Percentiles rank a stretch among this genome's conserved stretches.
These are phyloP conservation scores for Scaptomyza cyrtandrae DNA, from an alignment of 2,888 invertebrate genomes.

Conservation along the genomic window DNA sequence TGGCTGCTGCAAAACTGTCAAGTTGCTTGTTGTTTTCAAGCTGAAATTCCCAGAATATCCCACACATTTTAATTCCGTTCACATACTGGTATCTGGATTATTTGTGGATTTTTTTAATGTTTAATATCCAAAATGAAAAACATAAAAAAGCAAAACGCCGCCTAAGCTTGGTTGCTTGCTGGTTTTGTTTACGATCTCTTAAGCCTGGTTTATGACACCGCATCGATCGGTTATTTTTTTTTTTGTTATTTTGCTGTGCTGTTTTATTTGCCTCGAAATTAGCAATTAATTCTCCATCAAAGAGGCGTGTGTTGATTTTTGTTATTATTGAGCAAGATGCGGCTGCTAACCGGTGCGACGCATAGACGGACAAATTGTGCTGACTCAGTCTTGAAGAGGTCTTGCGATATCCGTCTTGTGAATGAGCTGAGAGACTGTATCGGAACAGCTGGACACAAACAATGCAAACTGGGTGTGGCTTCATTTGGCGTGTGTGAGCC, in stretches of 20 bases:
- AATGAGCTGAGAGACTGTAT: conserved; percentile 18
- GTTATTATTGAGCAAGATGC: conserved; percentile 37
- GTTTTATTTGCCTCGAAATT: conserved; percentile 58
- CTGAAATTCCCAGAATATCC: conserved; percentile 59
- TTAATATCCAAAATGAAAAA: conserved; percentile 50
- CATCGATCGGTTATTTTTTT: conserved; percentile 52
- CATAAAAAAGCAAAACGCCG: conserved; percentile 38
- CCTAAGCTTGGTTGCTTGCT: conserved; percentile 25
- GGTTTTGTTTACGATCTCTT: conserved; percentile 70
- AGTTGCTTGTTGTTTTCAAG: conserved; percentile 27
- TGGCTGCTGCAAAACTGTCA: conserved; percentile 61
- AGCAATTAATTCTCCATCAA: conserved; percentile 68
- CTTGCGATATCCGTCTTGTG: conserved; percentile 3
- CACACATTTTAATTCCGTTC: conserved; percentile 25
- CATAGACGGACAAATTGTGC: conserved; percentile 13
- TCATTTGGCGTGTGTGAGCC: conserved; percentile 12
- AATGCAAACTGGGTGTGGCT: conserved; percentile 38
- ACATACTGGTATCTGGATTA: conserved; percentile 37
- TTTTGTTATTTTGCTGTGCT: conserved; percentile 20
- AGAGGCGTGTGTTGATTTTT: conserved; percentile 61
- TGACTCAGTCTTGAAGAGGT: conserved; percentile 39
- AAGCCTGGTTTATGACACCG: conserved; percentile 72
- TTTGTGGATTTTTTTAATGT: conserved; percentile 36
- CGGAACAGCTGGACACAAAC: conserved; percentile 20
- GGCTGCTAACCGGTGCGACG: conserved; percentile 10